Evolutionary conservation across 2,113 vertebrate species (phyloP), one percentile per base, ranked within the genome.

Genomic region (Oryzias woworae): DNA sequence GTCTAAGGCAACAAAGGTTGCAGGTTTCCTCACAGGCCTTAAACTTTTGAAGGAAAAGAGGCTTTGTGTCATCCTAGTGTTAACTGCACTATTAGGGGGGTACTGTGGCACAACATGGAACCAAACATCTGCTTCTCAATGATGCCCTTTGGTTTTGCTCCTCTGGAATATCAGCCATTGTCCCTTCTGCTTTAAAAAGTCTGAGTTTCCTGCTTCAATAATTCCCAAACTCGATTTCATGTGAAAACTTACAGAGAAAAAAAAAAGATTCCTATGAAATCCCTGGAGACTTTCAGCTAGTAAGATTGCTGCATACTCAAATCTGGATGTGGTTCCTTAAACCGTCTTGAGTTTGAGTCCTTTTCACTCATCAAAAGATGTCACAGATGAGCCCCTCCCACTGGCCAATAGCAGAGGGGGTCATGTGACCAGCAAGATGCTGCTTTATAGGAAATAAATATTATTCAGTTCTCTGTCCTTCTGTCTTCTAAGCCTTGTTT

Each of bases 391-490:
- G 2, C 36, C 36, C 36, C 36, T 36, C 36, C 36, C 36, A 36
- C 36, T 36, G 36, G 36, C 36, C 10, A 2, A 36, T 10, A 36
- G 8, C 36, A 36, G 10, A 13, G 36, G 36, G 36, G 36, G 36
- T 77, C 67, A 74, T 69, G 75, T 80, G 80, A 82, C 77, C 72
- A 58, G 73, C 65, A 62, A 71, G 73, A 66, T 63, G 14, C 77
- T 68, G 52, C 69, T 43, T 36, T 36, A 28, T 10, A 36, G 36
- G 36, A 76, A 83, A 90, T 88, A 85, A 86, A 86, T 87, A 92
- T 87, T 82, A 80, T 74, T 84, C 84, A 71, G 73, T 73, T 67
- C 54, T 31, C 51, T 56, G 16, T 68, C 50, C 16, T 72, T 58
- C 58, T 53, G 65, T 56, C 45, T 58, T 46, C 28, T 57, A 62